Evolutionary conservation across 1,140 invertebrate genomes (phyloP).

Genomic region (Psix sp.): DNA sequence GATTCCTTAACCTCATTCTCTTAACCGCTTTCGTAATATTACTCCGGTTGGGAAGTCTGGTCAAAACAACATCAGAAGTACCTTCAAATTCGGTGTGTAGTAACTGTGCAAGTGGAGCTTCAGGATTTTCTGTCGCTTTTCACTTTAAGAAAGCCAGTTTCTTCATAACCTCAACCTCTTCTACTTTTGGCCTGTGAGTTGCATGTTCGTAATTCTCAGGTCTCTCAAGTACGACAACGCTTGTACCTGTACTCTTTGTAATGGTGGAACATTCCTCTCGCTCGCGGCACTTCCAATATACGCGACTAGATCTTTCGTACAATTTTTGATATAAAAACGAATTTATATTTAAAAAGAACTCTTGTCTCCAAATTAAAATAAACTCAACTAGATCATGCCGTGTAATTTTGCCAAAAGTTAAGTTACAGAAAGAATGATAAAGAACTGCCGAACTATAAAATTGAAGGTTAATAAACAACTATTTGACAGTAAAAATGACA

Average conservation of each 20-base stretch:
- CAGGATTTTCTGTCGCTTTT: background rate
- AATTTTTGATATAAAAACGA: background rate
- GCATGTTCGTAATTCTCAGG: background rate
- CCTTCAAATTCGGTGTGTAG: background rate
- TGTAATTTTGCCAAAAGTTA: too few species aligned
- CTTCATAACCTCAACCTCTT: constrained; percentile 1
- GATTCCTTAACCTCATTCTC: background rate
- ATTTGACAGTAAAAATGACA: too few species aligned
- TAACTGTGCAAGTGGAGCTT: background rate
- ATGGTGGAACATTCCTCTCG: background rate
- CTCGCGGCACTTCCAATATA: background rate
- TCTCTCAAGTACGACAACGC: background rate
- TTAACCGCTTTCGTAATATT: background rate
- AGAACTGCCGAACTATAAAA: too few species aligned
- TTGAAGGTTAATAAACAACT: too few species aligned
- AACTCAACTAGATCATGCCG: too few species aligned
- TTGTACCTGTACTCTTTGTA: background rate
- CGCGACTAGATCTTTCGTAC: background rate
- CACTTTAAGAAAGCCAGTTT: background rate
- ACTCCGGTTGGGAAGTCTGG: background rate
- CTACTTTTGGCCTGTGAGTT: background rate
- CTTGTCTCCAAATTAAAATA: background rate
- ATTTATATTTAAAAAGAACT: background rate
- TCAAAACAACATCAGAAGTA: background rate
- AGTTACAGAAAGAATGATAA: too few species aligned